These are phyloP conservation scores for Globia sparganii DNA, from an alignment of 2,888 invertebrate species.

Conservation along the genomic window DNA sequence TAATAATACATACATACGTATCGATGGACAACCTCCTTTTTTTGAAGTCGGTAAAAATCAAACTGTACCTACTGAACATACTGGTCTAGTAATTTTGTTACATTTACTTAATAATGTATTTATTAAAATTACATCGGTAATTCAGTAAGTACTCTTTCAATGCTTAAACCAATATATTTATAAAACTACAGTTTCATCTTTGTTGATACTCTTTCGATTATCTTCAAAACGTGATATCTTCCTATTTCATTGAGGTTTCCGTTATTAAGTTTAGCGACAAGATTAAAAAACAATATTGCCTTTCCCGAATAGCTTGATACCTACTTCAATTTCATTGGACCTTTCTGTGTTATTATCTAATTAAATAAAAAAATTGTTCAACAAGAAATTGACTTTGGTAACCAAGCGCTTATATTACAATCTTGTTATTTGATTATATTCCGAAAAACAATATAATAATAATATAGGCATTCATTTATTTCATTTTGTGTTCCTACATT, in stretches of 20 bases:
- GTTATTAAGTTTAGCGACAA: constrained; percentile 38
- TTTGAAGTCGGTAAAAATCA: no score
- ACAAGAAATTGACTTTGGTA: constrained; percentile 41
- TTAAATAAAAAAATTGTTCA: constrained; percentile 31
- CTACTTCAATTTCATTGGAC: constrained; percentile 41
- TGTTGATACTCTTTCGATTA: constrained; percentile 32
- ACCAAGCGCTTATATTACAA: constrained; percentile 16
- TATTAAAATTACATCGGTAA: background rate
- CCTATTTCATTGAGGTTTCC: background rate
- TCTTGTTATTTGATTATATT: constrained; percentile 4
- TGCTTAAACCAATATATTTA: background rate
- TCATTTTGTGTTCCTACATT: no score
- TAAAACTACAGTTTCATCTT: background rate
- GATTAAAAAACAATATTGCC: constrained; percentile 60
- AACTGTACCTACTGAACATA: no score
- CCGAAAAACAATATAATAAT: background rate
- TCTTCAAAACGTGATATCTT: constrained; percentile 37
- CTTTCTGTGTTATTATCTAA: constrained; percentile 34
- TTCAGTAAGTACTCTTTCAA: background rate
- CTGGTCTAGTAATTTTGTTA: no score
- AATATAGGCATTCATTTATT: no score
- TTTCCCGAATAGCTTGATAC: constrained; percentile 27
- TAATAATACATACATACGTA: no score
- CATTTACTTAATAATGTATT: no score
- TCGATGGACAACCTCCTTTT: no score